Evolutionary conservation across 2,113 vertebrate species (phyloP), one percentile per base, ranked within the genome.

Genomic region (Chionomys nivalis): DNA sequence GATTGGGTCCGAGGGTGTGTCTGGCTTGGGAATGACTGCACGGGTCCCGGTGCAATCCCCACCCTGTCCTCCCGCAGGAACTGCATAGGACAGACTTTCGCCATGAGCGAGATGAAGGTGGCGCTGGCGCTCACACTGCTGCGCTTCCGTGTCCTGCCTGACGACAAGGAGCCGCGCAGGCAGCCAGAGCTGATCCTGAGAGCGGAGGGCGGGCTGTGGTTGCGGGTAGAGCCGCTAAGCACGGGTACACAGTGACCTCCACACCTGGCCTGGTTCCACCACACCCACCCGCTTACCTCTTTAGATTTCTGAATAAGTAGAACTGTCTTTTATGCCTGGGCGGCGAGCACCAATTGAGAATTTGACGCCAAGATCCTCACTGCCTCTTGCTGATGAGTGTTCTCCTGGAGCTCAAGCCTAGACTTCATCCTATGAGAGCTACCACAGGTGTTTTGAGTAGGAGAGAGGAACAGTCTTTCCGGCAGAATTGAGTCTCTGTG

Each of bases 131-230:
- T 90, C 68, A 94, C 87, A 0, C 97, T 99, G 88, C 98, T 98
- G 3, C 97, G 94, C 58, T 99, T 99, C 78, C 99, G 90, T 93
- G 21, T 99, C 82, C 97, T 75, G 9, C 96, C 93, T 0, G 98
- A 98, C 1, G 0, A 8, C 17, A 44, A 3, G 28, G 92, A 98
- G 0, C 97, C 81, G 0, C 91, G 55, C 33, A 4, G 91, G 81
- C 26, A 86, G 70, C 81, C 70, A 0, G 98, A 99, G 79, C 97
- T 99, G 11, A 98, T 99, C n/a, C 97, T 99, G 85, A 98, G 98
- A 0, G 96, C 99, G 0, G 99, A 99, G 93, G 98, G 98, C 0
- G 99, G 99, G 2, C 96, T 99, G 76, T 99, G 98, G 98, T 97
- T 99, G 93, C 75, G 95, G 39, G 95, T 99, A 97, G 98, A 99